A percentile compares a stretch with the other conserved stretches of the same genome.
These are phyloP conservation scores for Pheosia tremula DNA, from an alignment of 2,888 invertebrate species.

Conservation along the genomic window DNA sequence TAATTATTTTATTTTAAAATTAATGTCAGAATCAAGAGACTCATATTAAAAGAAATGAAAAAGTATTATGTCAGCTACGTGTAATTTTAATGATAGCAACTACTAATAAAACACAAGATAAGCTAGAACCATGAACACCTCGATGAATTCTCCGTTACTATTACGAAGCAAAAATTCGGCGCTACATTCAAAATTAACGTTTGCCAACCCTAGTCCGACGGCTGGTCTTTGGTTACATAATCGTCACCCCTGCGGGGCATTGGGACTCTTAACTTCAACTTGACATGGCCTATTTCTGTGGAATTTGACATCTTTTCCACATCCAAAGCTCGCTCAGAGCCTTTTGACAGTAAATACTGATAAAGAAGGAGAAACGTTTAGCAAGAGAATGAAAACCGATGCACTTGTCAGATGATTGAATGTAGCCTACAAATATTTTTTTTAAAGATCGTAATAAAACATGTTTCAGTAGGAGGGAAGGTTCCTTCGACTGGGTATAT, in stretches of 20 bases:
- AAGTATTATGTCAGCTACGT: no score
- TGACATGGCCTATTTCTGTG: slow-evolving; percentile 78
- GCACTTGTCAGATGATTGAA: neutral
- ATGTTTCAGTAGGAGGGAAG: no score
- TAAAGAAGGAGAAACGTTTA: neutral
- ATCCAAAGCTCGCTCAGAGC: slow-evolving; percentile 50
- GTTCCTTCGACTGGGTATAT: no score
- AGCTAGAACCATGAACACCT: neutral
- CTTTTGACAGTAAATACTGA: slow-evolving; percentile 23
- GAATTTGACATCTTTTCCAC: slow-evolving; percentile 70
- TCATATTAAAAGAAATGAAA: no score
- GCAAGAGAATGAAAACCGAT: neutral
- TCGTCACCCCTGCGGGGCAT: slow-evolving; percentile 70
- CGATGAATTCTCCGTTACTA: neutral
- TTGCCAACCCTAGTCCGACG: slow-evolving; percentile 55
- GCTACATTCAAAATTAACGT: neutral
- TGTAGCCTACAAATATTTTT: neutral
- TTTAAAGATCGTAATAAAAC: neutral
- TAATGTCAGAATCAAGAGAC: no score
- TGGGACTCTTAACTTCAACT: slow-evolving; percentile 75
- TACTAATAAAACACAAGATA: no score
- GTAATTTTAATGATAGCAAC: no score
- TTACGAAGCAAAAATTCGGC: neutral
- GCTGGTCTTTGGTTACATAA: slow-evolving; percentile 72
- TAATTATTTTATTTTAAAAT: no score